Evolutionary conservation across 2,797 vertebrate genomes (phyloP), one percentile per base, ranked within the genome.

Genomic region (Halcyon leucocephala): DNA sequence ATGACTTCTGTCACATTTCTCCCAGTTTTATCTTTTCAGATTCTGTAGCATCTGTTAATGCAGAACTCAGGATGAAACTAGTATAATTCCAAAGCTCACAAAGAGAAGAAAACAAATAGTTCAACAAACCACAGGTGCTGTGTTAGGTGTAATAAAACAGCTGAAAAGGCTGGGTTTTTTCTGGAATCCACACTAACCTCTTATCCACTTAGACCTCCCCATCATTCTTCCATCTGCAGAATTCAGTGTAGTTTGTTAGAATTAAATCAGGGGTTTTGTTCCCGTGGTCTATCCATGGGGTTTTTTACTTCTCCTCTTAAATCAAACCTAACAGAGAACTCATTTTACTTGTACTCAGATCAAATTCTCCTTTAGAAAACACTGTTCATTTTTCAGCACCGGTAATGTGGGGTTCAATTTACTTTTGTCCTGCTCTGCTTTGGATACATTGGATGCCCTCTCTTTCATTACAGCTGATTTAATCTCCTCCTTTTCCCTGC

Each of bases 211-310:
- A 79, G 20, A 73, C 72, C 31, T 92, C 61, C 35, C 60, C 90
- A 76, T 73, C 82, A 79, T 35, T 93, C 42, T 79, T 90, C 10
- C 48, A 54, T 37, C 87, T 90, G 29, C 44, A 91, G 48, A 46
- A 67, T 81, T 86, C 92, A 26, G 44, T 90, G 29, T 39, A 62
- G 6, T 66, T 77, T 57, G 57, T 86, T 83, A 67, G 66, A 95
- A 89, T 89, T 95, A 95, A 94, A 94, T 80, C 25, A 42, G 49
- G 73, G 20, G 35, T 81, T 82, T 97, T 95, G 71, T 94, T 93
- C 24, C 62, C 72, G 55, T 57, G 24, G 39, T 66, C 89, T 90
- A 3, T 80, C 73, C 37, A 28, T 62, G 57, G 77, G 14, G 7
- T 9, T 82, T 92, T 52, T 54, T 70, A 13, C 51, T 62, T 35